These are phyloP conservation scores for Platygyra sinensis DNA, from an alignment of 64 coral and sea anemone species.

Conservation along the genomic window DNA sequence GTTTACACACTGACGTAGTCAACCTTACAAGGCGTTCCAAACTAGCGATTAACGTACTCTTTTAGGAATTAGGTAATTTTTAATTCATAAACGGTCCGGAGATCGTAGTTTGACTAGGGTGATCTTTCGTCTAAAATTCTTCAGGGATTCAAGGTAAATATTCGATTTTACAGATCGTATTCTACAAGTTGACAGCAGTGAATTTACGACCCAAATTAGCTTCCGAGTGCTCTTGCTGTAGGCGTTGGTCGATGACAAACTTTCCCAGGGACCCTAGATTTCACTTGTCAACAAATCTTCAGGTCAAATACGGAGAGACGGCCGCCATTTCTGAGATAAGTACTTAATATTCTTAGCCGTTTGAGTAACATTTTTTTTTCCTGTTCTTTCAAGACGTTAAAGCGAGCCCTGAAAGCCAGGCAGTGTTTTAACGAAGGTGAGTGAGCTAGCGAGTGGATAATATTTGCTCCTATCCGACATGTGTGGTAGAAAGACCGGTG, in stretches of 20 bases:
- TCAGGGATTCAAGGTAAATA: slow-evolving; percentile 18
- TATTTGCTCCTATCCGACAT: slow-evolving; percentile 11
- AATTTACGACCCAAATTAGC: neutral
- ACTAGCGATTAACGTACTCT: slow-evolving; percentile 60
- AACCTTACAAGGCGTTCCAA: slow-evolving; percentile 54
- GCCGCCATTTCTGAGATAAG: neutral
- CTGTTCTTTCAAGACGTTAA: slow-evolving; percentile 30
- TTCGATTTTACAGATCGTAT: neutral
- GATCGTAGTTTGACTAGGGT: slow-evolving; percentile 61
- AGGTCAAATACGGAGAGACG: neutral
- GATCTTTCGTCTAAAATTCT: slow-evolving; percentile 35
- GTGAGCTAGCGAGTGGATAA: neutral
- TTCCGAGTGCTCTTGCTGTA: neutral
- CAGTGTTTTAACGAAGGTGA: slow-evolving; percentile 45
- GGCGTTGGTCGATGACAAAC: neutral
- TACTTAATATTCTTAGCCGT: neutral
- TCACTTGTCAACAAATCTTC: slow-evolving; percentile 33
- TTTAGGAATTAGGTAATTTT: slow-evolving; percentile 85
- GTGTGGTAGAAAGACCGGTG: neutral
- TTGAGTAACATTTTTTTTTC: slow-evolving; percentile 7
- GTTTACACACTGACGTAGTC: slow-evolving; percentile 47
- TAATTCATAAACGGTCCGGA: slow-evolving; percentile 75
- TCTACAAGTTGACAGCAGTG: neutral
- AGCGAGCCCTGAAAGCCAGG: slow-evolving; percentile 27
- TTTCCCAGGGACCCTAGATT: neutral